A percentile compares a stretch with the other conserved stretches of the same genome.
Evolutionary conservation across 2,113 vertebrate species (phyloP).

Genomic region (Dipodomys merriami): DNA sequence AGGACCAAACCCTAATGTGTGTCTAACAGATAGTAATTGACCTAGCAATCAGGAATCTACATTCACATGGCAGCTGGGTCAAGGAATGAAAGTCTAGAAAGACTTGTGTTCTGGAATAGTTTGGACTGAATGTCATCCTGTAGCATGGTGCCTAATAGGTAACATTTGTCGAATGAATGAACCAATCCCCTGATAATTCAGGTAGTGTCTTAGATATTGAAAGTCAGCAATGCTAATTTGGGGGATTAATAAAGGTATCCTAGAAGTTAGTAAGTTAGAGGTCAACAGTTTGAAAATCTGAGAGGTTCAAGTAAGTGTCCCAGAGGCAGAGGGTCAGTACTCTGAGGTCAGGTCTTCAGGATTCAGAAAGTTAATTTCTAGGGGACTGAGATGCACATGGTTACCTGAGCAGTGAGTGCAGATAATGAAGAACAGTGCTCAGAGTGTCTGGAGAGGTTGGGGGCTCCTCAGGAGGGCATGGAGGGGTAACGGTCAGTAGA

Average conservation of each 20-base stretch:
- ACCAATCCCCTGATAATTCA: neutral
- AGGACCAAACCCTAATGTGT: neutral
- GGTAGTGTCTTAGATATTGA: neutral
- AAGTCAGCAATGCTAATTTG: slow-evolving; percentile 3
- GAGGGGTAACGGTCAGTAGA: slow-evolving; percentile 86
- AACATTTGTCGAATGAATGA: neutral
- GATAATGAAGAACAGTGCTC: slow-evolving; percentile 86
- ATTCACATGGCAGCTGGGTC: neutral
- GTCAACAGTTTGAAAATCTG: slow-evolving; percentile 16
- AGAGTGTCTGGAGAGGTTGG: slow-evolving; percentile 79
- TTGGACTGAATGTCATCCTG: neutral
- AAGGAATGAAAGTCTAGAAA: neutral
- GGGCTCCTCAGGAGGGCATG: slow-evolving; percentile 79
- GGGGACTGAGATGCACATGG: neutral
- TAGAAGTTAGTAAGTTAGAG: slow-evolving; percentile 33
- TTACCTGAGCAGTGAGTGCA: slow-evolving; percentile 91
- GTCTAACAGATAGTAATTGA: neutral
- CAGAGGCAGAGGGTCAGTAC: slow-evolving; percentile 24
- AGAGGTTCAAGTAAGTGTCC: neutral
- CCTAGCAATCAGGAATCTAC: neutral
- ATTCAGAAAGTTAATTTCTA: neutral
- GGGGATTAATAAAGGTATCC: neutral
- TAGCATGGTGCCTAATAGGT: neutral
- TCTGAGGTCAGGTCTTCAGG: neutral
- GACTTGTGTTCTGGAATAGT: neutral